Percentiles rank a stretch among this genome's conserved stretches.
Evolutionary conservation across 2,113 vertebrate species (phyloP).

Genomic region (Boulengerochromis microlepis): DNA sequence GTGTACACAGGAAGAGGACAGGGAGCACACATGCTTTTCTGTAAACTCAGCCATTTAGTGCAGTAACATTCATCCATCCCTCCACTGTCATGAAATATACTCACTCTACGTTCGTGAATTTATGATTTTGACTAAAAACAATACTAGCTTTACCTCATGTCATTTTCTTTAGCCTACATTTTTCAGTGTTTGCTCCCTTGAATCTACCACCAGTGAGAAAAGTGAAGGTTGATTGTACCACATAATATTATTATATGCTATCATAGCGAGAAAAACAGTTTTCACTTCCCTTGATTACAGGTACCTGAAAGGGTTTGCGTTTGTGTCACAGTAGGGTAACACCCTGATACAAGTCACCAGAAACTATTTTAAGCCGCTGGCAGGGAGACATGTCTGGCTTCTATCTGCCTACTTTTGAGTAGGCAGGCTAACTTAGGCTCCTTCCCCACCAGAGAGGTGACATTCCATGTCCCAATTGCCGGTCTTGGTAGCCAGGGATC

Average conservation of each 20-base stretch:
- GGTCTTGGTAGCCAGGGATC: background rate
- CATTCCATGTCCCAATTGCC: background rate
- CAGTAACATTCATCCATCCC: background rate
- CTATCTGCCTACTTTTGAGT: background rate
- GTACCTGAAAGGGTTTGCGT: background rate
- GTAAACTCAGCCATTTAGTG: background rate
- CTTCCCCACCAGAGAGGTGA: background rate
- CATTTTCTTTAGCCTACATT: background rate
- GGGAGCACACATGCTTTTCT: background rate
- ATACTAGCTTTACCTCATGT: background rate
- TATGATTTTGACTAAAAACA: accelerated
- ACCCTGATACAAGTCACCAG: background rate
- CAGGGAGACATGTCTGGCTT: background rate
- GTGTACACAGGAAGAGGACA: background rate
- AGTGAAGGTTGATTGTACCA: background rate
- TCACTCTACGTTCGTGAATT: background rate
- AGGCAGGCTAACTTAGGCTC: accelerated
- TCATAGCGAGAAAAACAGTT: background rate
- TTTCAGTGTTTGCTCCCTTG: background rate
- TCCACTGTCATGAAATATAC: background rate
- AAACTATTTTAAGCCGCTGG: accelerated
- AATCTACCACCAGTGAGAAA: background rate
- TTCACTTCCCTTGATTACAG: accelerated
- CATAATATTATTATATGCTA: background rate
- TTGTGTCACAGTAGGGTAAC: background rate